phyloP scores from a whole-genome alignment of 2,797 vertebrate species.

The Ataeniobius toweri region DNA sequence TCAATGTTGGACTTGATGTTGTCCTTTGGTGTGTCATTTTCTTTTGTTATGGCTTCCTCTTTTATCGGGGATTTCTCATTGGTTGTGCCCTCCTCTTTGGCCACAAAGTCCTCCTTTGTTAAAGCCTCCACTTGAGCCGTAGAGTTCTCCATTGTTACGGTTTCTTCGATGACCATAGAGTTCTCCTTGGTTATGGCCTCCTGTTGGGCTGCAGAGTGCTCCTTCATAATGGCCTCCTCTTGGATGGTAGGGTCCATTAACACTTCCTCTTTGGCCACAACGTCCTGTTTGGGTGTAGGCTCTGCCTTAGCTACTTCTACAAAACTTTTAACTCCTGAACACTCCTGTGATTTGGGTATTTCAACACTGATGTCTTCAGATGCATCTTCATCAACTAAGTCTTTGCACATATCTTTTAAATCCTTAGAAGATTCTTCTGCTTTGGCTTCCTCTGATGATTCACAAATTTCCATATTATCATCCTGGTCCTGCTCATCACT shows the following conservation, averaged over 20 bases:
- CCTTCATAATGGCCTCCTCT: background rate
- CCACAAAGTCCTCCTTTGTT: background rate
- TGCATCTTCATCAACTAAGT: constrained; percentile 21
- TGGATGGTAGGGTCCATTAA: background rate
- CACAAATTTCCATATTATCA: constrained; percentile 45
- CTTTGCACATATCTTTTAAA: constrained; percentile 12
- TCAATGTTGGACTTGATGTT: background rate
- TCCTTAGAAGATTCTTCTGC: constrained; percentile 36
- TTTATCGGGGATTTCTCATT: background rate
- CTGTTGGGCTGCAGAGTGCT: background rate
- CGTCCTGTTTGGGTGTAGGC: no score
- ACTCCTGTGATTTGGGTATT: constrained; percentile 1
- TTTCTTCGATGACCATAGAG: background rate
- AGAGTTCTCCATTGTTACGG: background rate
- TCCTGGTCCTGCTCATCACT: constrained; percentile 30
- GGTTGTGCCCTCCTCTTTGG: background rate
- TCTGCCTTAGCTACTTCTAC: background rate
- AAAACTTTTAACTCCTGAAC: constrained; percentile 9
- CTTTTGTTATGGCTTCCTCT: constrained; percentile 8
- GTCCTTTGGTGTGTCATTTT: background rate
- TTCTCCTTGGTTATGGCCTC: background rate
- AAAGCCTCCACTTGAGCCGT: background rate
- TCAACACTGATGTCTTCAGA: constrained; percentile 8
- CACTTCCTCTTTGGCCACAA: background rate
- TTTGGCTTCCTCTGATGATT: constrained; percentile 20